Base-by-base conservation (phyloP, 2,113 vertebrate genomes). In the Poeciliopsis occidentalis region DNA sequence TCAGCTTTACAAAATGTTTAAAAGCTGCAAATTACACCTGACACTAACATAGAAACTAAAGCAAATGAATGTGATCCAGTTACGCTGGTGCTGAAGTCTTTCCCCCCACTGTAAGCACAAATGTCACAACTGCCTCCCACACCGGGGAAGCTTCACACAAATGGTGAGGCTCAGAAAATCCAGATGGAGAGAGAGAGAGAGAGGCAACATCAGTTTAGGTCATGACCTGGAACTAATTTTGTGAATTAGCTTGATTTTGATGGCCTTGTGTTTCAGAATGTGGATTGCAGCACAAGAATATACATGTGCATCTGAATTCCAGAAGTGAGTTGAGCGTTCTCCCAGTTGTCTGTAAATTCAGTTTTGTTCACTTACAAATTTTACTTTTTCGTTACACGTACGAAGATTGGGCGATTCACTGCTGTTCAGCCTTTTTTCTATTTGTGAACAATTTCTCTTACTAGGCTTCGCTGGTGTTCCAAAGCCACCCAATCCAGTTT, bases 181-280 rank as follows among this genome's bases (percentile, higher is more conserved):
- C 71, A 85, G 73, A 86, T 77, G 68, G 75, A 82, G 73, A 77
- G 72, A 75, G 74, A 41, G 83, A n/a, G n/a, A 82, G 74, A 70
- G 62, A 82, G 71, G 66, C 37, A 27, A 85, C 78, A 81, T 78
- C 76, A 80, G 60, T 81, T 78, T 60, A 80, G 73, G 79, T 79
- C 77, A 80, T 84, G 83, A 90, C 80, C 80, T 76, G 78, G 76
- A 90, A 92, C 85, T 71, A 81, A 91, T 89, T 82, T 32, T 60
- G 66, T 78, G 86, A 34, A 84, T 82, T 84, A 79, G 76, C 74
- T 76, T 32, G 0, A 74, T 79, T 90, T 85, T 68, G 73, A 69
- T 61, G 34, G 60, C 78, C 71, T 78, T 69, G 63, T 78, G 79
- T 73, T 75, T 73, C 60, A 76, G 67, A 75, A 67, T 27, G 67